These are phyloP conservation scores for Hemitrygon akajei DNA, from an alignment of 2,797 vertebrate species.

Conservation along the genomic window DNA sequence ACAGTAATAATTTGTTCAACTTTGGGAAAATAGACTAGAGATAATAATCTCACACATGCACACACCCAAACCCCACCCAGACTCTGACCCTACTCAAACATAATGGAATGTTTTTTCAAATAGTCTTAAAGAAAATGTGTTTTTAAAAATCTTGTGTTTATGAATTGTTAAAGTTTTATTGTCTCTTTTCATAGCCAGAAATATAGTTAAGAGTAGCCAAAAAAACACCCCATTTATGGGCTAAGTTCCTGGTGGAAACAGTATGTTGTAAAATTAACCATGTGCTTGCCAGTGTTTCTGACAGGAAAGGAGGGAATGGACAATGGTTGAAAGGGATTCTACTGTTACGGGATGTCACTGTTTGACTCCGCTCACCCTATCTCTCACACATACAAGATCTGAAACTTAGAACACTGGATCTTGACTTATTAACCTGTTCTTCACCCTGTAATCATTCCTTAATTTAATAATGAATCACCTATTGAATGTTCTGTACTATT, in stretches of 20 bases:
- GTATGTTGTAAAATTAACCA: background rate
- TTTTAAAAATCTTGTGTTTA: background rate
- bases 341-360: no score
- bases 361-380: no score
- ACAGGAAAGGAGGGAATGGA: background rate
- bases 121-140: background rate
- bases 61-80: no score
- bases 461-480: background rate
- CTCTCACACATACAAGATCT: no score
- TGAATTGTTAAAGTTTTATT: background rate
- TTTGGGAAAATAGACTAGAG: background rate
- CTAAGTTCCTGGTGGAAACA: background rate
- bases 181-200: background rate
- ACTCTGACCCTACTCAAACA: background rate
- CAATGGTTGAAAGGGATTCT: background rate
- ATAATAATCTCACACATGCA: background rate
- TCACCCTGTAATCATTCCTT: no score
- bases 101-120: background rate
- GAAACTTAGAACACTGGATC: background rate
- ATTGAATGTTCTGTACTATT: background rate
- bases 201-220: background rate
- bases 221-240: background rate
- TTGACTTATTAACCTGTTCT: no score
- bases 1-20: background rate
- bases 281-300: background rate